Conservation (phyloP, 2,797 vertebrate genomes). For the Eulemur albifrons region DNA sequence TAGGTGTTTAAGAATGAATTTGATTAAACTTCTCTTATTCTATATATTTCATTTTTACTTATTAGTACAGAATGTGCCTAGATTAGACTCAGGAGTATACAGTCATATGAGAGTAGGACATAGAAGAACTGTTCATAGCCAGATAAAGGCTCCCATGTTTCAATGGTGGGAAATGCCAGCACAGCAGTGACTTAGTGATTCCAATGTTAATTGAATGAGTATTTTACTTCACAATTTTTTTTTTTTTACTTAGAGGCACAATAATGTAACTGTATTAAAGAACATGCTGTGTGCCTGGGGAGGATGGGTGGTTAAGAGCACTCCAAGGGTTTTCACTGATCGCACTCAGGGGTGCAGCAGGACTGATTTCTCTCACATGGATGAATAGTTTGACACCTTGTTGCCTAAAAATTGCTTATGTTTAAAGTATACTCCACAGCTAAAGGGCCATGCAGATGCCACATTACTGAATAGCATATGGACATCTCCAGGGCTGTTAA, state of each 20-base stretch:
- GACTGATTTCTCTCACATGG: constrained; percentile 53
- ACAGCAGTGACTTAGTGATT: not conserved
- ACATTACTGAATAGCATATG: constrained; percentile 71
- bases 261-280: constrained; percentile 31
- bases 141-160: not conserved
- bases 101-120: not conserved
- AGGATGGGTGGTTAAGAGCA: not conserved
- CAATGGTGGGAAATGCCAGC: not conserved
- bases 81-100: not conserved
- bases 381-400: constrained; percentile 70
- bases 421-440: constrained; percentile 57
- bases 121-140: not conserved
- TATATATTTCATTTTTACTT: not conserved
- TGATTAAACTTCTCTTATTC: not conserved
- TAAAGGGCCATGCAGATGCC: constrained; percentile 71
- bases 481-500: constrained; percentile 72
- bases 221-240: constrained; percentile 14
- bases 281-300: not conserved
- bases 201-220: constrained; percentile 23
- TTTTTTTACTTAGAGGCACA: constrained; percentile 36
- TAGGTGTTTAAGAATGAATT: not conserved
- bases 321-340: constrained; percentile 38
- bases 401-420: constrained; percentile 75
- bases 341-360: constrained; percentile 4
- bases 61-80: not conserved